Evolutionary conservation across 2,888 invertebrate species (phyloP).

Genomic region (Heliconius hortense): DNA sequence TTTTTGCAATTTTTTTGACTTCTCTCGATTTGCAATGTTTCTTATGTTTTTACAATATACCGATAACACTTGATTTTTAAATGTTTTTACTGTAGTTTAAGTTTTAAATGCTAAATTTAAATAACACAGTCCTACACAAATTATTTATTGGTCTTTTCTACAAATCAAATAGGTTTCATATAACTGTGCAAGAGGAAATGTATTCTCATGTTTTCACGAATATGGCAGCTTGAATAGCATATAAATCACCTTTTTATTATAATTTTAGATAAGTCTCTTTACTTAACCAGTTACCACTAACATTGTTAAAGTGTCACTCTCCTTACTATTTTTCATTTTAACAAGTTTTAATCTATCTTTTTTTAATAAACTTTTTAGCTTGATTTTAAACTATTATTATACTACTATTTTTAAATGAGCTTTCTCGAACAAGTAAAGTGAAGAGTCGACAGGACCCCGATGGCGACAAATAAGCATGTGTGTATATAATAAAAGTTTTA

Average conservation of each 20-base stretch:
- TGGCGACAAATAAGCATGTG: slow-evolving; percentile 9
- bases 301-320: slow-evolving; percentile 39
- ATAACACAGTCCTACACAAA: background rate
- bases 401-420: slow-evolving; percentile 2
- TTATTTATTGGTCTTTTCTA: background rate
- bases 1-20: background rate
- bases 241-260: slow-evolving; percentile 26
- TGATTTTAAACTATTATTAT: background rate
- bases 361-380: background rate
- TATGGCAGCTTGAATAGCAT: slow-evolving; percentile 33
- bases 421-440: background rate
- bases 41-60: background rate
- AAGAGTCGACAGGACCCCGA: background rate
- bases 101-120: background rate
- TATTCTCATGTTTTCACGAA: slow-evolving; percentile 14
- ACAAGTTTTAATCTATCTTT: slow-evolving; percentile 18
- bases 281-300: slow-evolving; percentile 43
- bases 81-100: background rate
- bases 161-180: background rate
- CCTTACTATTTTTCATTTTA: slow-evolving; percentile 33
- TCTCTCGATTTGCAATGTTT: background rate
- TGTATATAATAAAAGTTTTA: background rate
- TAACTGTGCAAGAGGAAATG: background rate
- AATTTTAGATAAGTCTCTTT: slow-evolving; percentile 24
- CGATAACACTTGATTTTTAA: background rate